These are phyloP conservation scores for Hetaerina titia DNA, from an alignment of 2,888 invertebrate species.

Conservation along the genomic window DNA sequence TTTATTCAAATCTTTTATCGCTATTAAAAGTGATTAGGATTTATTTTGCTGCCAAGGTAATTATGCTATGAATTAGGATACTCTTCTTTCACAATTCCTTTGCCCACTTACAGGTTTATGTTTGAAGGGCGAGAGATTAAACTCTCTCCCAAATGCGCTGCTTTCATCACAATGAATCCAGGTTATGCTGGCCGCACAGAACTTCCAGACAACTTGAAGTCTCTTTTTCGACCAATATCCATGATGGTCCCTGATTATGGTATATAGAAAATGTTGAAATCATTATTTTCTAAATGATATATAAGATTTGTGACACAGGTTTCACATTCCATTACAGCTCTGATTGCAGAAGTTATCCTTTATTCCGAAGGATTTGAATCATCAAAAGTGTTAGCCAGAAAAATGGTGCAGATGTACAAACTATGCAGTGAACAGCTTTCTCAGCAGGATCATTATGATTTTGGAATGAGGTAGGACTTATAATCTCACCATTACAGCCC, in stretches of 20 bases:
- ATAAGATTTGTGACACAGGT: background rate
- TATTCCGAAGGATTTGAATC: constrained; percentile 96
- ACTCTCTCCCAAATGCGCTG: constrained; percentile 88
- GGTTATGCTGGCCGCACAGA: constrained; percentile 91
- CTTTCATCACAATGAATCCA: constrained; percentile 95
- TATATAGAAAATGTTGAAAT: constrained; percentile 74
- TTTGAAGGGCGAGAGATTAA: constrained; percentile 95
- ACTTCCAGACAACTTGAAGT: constrained; percentile 92
- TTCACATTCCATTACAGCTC: constrained; percentile 77
- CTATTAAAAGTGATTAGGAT: background rate
- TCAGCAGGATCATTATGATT: constrained; percentile 95
- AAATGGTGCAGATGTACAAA: constrained; percentile 96
- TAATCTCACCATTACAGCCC: too few species aligned
- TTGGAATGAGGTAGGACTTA: constrained; percentile 84
- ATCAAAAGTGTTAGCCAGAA: constrained; percentile 90
- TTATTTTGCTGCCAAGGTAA: background rate
- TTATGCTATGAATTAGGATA: too few species aligned
- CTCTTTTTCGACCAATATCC: constrained; percentile 90
- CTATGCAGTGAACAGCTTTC: constrained; percentile 94
- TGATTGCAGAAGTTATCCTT: constrained; percentile 94
- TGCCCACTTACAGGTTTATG: constrained; percentile 83
- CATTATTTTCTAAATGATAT: background rate
- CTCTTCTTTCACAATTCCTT: background rate
- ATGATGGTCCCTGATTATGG: constrained; percentile 97
- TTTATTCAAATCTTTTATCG: too few species aligned